A percentile compares a stretch with the other conserved stretches of the same genome.
These are phyloP conservation scores for Phalacrocorax carbo DNA, from an alignment of 2,113 vertebrate genomes.

Conservation along the genomic window DNA sequence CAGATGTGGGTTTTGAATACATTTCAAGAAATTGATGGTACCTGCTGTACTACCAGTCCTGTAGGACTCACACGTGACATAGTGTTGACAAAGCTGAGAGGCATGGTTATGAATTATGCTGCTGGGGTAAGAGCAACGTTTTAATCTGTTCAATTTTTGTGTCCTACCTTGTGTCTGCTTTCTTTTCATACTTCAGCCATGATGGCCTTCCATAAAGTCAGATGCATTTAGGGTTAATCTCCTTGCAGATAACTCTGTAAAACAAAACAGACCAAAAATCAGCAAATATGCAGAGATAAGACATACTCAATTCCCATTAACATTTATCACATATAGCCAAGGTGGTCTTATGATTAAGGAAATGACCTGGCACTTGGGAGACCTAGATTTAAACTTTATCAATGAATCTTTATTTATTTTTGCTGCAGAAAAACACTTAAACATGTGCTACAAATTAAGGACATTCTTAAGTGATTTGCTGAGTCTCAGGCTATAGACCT, in stretches of 20 bases:
- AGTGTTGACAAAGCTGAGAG: background rate
- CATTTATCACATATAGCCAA: background rate
- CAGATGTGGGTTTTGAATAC: background rate
- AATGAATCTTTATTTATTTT: background rate
- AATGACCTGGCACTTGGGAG: background rate
- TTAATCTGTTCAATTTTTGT: background rate
- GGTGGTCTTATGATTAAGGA: constrained; percentile 11
- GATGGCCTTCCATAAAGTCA: background rate
- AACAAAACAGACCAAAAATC: background rate
- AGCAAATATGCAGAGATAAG: background rate
- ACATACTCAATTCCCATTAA: background rate
- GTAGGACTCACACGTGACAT: background rate
- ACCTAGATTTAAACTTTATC: background rate
- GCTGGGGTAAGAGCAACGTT: background rate
- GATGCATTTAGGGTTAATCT: background rate
- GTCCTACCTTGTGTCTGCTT: background rate
- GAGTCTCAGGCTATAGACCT: background rate
- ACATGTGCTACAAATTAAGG: constrained; percentile 27
- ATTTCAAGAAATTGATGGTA: background rate
- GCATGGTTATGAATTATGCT: background rate
- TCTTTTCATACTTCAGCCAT: background rate
- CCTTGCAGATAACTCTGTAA: background rate
- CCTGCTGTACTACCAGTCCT: background rate
- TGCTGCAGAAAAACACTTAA: constrained; percentile 15
- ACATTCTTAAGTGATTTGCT: constrained; percentile 18